Percentiles rank a stretch among this genome's conserved stretches.
These are phyloP conservation scores for Ophraella communa DNA, from an alignment of 2,888 invertebrate genomes.

Conservation along the genomic window DNA sequence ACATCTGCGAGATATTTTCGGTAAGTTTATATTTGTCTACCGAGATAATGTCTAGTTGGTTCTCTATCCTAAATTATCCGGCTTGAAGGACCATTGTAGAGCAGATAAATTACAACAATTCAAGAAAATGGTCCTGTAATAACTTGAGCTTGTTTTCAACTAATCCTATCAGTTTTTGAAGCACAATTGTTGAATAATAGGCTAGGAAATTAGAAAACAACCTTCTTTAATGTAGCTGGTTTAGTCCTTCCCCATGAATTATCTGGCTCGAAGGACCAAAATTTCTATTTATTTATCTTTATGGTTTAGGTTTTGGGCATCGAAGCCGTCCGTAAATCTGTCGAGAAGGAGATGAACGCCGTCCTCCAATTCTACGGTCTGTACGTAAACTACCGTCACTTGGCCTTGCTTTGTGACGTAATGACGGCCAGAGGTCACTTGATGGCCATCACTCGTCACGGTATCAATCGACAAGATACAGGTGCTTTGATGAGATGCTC, in stretches of 20 bases:
- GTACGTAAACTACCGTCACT: constrained; percentile 99
- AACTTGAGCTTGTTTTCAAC: no score
- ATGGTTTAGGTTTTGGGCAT: constrained; percentile 82
- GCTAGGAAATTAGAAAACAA: no score
- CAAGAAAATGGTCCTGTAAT: no score
- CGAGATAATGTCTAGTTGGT: no score
- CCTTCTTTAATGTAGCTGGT: no score
- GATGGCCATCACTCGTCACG: constrained; percentile 99
- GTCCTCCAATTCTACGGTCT: constrained; percentile 99
- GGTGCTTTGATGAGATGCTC: constrained; percentile 99
- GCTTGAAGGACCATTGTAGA: no score
- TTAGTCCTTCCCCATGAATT: no score
- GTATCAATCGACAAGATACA: constrained; percentile 93
- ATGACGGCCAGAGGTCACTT: constrained; percentile 99
- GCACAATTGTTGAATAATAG: no score
- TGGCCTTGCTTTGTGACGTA: constrained; percentile 98
- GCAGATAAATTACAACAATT: no score
- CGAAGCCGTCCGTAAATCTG: constrained; percentile 98
- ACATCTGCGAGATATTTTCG: constrained; percentile 99
- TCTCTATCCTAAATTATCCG: no score
- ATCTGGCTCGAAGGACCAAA: no score
- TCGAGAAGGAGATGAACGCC: constrained; percentile 99
- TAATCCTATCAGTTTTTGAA: no score
- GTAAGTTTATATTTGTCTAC: constrained; percentile 54
- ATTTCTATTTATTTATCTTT: neutral